Evolutionary conservation across 2,113 vertebrate species (phyloP), one percentile per base, ranked within the genome.

Genomic region (Lampris megalopsis): DNA sequence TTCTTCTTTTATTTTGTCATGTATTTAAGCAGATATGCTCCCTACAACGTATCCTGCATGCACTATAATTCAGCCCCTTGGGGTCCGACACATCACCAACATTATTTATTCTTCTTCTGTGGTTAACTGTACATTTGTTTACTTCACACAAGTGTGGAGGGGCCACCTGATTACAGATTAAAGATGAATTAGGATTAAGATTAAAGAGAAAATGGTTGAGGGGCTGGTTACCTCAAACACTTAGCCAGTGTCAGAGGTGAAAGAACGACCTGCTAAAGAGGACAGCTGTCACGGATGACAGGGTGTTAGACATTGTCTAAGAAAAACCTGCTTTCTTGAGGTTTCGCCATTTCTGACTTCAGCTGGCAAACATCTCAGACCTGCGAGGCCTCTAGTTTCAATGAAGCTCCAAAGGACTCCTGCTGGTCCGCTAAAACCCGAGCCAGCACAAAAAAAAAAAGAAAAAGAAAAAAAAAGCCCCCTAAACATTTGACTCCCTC

Each of bases 401-500:
- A 79, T 73, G 60, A 86, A 80, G 81, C 76, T 80, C 83, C 73
- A 89, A 92, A 84, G 89, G 87, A 75, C 91, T 89, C 93, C 93
- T 75, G 92, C 90, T 88, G 94, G 58, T 92, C 53, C 50, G 69
- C 80, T 71, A 82, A 89, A 91, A 91, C 85, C 79, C 84, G 83
- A 87, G 84, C 72, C 7, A 50, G 67, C 84, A 91, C 86, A 93
- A 94, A 90, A 24, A 82, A 89, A 91, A 91, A 84, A 77, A 84
- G 83, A 87, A 83, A 71, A 5, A 50, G 67, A 83, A 91, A 86
- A 93, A 94, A 90, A 93, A 93, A 91, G 54, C 82, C 78, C 85
- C 90, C 88, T 83, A 93, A 94, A 95, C 84, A 1, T 94, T 94
- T 94, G 94, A 95, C 94, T 95, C 94, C 94, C 93, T 93, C 94